Evolutionary conservation across 2,113 vertebrate genomes (phyloP), one percentile per base, ranked within the genome.

Genomic region (Channa maculata): DNA sequence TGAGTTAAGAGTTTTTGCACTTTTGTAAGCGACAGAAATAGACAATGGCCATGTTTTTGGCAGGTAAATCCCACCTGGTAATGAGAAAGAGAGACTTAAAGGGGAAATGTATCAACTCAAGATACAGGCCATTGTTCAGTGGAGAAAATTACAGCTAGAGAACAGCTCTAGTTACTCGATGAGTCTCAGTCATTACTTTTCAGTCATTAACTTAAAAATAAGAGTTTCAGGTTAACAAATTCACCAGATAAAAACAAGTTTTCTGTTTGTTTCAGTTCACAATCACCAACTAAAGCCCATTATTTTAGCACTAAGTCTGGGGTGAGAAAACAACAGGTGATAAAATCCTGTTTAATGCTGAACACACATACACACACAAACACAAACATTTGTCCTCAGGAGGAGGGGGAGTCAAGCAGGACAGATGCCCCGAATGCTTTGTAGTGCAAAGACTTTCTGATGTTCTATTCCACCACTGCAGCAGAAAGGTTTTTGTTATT

Each of bases 301-400:
- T 83, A 80, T 83, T 78, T 45, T 34, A 59, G 51, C 52, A 34
- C 73, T 54, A 57, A 71, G 55, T 43, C 36, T 39, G 37, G 38
- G 45, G 84, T 90, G 71, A 77, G 82, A 82, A 86, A 91, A 83
- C 83, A 90, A 84, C 90, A 93, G 89, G 83, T 90, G 91, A 90
- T 62, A 73, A 80, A 78, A 80, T 80, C 80, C 80, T 65, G 60
- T 61, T 80, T 86, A 68, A 84, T 54, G 71, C 78, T 80, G 76
- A 79, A 90, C 83, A 83, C 72, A 84, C 79, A 77, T n/a, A n/a
- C 24, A 24, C 24, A 24, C 24, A 90, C 83, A 83, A 70, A 84
- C 79, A 77, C 57, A 53, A 80, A 86, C 89, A 88, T 91, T 91
- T 91, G 89, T 80, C 70, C 45, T 75, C 33, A 10, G 68, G 49